phyloP scores from a whole-genome alignment of 2,888 invertebrate genomes.

The Ormyrus labotus region DNA sequence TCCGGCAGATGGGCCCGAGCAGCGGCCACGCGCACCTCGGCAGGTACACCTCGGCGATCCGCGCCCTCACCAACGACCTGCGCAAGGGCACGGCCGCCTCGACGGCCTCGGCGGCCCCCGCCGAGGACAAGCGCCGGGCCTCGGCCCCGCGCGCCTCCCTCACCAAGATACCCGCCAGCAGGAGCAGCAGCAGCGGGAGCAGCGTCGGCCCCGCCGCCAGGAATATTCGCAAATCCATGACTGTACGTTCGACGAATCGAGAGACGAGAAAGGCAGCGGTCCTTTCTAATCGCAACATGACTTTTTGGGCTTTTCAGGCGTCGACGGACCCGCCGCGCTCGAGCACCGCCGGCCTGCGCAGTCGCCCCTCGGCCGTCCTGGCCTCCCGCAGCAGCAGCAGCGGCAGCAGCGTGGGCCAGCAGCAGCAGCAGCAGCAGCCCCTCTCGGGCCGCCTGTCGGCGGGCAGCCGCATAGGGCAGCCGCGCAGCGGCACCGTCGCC shows the following conservation, averaged over 20 bases:
- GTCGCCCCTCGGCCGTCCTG: not conserved
- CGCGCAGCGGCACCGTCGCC: conserved; percentile 61
- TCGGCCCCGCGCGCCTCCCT: conserved; percentile 63
- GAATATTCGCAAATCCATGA: conserved; percentile 64
- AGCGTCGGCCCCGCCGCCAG: conserved; percentile 77
- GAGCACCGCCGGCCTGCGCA: conserved; percentile 54
- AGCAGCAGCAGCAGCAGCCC: conserved; percentile 58
- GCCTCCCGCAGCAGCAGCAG: conserved; percentile 4
- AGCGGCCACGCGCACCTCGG: conserved; percentile 76
- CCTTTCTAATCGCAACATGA: too few species aligned
- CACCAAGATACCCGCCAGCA: conserved; percentile 78
- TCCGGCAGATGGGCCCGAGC: conserved; percentile 79
- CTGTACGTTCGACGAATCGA: conserved; percentile 2
- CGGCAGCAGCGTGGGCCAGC: not conserved
- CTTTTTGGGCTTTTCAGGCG: conserved; percentile 54
- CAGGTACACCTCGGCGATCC: conserved; percentile 78
- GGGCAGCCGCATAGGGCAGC: conserved; percentile 66
- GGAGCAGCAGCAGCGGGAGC: conserved; percentile 80
- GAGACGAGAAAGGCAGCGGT: too few species aligned
- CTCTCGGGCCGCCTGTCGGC: too few species aligned
- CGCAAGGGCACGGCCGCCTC: conserved; percentile 63
- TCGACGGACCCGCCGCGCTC: conserved; percentile 52
- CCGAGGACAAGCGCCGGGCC: conserved; percentile 68
- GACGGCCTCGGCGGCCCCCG: conserved; percentile 38
- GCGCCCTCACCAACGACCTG: conserved; percentile 75